Base-by-base conservation (phyloP, 2,888 invertebrate genomes). In the Oscheius sp. region DNA sequence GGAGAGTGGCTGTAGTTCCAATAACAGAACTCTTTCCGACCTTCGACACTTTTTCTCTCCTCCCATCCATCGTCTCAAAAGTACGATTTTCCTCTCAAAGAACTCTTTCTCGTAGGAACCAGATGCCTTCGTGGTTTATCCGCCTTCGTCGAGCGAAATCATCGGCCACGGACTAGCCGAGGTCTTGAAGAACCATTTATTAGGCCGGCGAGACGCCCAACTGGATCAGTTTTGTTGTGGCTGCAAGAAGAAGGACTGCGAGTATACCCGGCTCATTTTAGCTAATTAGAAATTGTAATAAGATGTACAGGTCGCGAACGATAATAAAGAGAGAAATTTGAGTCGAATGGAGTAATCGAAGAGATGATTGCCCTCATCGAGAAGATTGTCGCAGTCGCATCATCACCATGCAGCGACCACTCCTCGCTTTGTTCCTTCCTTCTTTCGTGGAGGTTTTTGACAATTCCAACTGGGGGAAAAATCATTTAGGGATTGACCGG, bases 31-130 rank as follows among this genome's bases (percentile, higher is more conserved):
- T 82, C 17, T 42, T 81, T n/a, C 75, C 79, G 15, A 71, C 72
- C 6, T 82, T 81, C 55, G 79, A 82, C 69, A 80, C 80, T 8
- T 52, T 78, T 46, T 74, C 74, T n/a, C 65, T 75, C n/a, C 48
- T 82, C 33, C 82, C 81, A 0, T n/a, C 27, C 15, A 17, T 61
- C 27, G 1, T 68, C 23, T 25, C 34, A 25, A 68, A 68, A 27
- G 61, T 63, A 23, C 34, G 34, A 25, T 1, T 27, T 6, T 20
- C 23, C 12, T n/a, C n/a, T 15, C 3, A 37, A 27, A 31, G 17
- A 34, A 15, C 15, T n/a, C 17, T 20, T 20, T 27, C 31, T 57
- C 58, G 23, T 57, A 67, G 68, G 42, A 63, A 17, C 4, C 17
- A n/a, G 29, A 45, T 3, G 29, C 50, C 23, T 29, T 63, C 29